These are phyloP conservation scores for Drosophila ogumai DNA, from an alignment of 1,140 invertebrate species.

Conservation along the genomic window DNA sequence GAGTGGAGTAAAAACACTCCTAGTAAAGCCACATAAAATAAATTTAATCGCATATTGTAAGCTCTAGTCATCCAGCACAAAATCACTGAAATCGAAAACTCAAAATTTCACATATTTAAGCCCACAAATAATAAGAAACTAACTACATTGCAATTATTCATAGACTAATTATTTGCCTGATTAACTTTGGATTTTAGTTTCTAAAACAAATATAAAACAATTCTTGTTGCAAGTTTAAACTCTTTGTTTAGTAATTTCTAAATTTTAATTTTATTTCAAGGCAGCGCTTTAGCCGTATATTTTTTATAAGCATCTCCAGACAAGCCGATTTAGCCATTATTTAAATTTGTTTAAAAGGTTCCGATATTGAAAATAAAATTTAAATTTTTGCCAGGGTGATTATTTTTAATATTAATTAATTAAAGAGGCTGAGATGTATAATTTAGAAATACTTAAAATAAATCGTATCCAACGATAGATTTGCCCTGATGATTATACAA, in stretches of 20 bases:
- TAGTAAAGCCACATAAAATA: neutral
- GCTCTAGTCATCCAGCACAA: neutral
- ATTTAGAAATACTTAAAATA: neutral
- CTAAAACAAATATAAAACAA: too few species aligned
- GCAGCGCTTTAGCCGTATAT: neutral
- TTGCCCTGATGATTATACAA: neutral
- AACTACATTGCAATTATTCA: neutral
- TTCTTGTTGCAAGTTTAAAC: neutral
- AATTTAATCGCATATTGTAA: neutral
- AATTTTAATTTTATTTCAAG: too few species aligned
- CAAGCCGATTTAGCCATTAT: neutral
- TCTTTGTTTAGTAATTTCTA: neutral
- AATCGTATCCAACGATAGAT: neutral
- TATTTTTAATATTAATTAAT: too few species aligned
- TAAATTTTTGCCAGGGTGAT: neutral
- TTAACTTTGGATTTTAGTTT: neutral
- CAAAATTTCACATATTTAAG: neutral
- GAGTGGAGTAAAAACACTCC: neutral
- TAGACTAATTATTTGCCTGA: neutral
- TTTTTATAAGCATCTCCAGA: neutral
- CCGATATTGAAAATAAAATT: neutral
- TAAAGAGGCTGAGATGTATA: neutral
- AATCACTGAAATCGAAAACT: neutral
- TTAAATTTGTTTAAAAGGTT: too few species aligned
- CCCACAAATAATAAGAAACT: neutral